phyloP scores from a whole-genome alignment of 1,140 invertebrate species.

The Ceratina japonica region DNA sequence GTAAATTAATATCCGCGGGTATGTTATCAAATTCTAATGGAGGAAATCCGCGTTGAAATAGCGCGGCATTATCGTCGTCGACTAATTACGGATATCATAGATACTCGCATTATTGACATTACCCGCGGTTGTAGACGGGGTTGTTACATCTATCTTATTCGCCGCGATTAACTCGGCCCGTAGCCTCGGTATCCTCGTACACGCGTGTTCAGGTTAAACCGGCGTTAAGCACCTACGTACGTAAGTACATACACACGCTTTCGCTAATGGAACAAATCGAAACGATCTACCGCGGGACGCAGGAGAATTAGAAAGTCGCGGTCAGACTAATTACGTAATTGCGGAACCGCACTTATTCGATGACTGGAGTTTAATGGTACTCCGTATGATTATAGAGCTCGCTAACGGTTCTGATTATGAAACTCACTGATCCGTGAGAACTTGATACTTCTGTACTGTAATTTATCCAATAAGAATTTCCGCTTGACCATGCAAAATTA shows the following conservation, averaged over 20 bases:
- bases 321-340: background rate
- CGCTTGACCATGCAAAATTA: too few species aligned
- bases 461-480: too few species aligned
- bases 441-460: too few species aligned
- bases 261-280: constrained; percentile 3
- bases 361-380: background rate
- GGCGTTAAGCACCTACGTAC: background rate
- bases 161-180: constrained; percentile 33
- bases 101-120: constrained; percentile 33
- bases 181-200: background rate
- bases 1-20: too few species aligned
- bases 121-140: constrained; percentile 8
- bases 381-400: background rate
- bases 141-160: constrained; percentile 45
- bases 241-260: background rate
- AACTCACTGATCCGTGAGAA: too few species aligned
- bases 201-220: constrained; percentile 11
- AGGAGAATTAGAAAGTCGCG: constrained; percentile 6
- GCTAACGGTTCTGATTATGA: too few species aligned
- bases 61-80: constrained; percentile 11
- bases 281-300: background rate
- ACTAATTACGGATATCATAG: constrained; percentile 39
- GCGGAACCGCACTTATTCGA: background rate
- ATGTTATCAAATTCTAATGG: constrained; percentile 3
- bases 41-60: constrained; percentile 35